phyloP scores from a whole-genome alignment of 1,140 invertebrate genomes.

The Sarcophaga peregrina region DNA sequence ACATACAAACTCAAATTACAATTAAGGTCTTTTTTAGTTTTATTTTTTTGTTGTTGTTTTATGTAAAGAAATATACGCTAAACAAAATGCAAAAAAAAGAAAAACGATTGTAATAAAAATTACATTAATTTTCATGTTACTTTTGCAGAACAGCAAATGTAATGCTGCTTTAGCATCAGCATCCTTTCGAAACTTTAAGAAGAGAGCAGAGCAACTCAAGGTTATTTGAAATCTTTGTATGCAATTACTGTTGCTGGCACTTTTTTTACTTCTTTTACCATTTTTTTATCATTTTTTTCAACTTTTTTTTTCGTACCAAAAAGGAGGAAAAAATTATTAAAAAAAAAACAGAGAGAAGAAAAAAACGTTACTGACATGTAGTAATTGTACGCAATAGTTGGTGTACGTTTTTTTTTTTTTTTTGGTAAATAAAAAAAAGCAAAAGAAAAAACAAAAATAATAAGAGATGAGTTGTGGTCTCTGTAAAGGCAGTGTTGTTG shows the following conservation, averaged over 20 bases:
- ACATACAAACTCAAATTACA: constrained; percentile 9
- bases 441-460: not conserved
- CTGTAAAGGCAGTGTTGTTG: not conserved
- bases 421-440: not conserved
- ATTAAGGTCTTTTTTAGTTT: not conserved
- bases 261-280: no score
- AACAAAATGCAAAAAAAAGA: not conserved
- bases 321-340: not conserved
- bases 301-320: no score
- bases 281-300: no score
- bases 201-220: not conserved
- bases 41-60: not conserved
- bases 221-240: constrained; percentile 10
- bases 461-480: not conserved
- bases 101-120: not conserved
- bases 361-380: not conserved
- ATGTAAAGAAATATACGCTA: not conserved
- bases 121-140: constrained; percentile 9
- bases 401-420: no score
- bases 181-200: not conserved
- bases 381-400: constrained; percentile 15
- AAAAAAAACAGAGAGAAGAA: not conserved
- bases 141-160: not conserved
- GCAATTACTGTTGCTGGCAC: not conserved
- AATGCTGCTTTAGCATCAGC: not conserved